phyloP scores from a whole-genome alignment of 2,888 invertebrate genomes.

The Malachius bipustulatus region DNA sequence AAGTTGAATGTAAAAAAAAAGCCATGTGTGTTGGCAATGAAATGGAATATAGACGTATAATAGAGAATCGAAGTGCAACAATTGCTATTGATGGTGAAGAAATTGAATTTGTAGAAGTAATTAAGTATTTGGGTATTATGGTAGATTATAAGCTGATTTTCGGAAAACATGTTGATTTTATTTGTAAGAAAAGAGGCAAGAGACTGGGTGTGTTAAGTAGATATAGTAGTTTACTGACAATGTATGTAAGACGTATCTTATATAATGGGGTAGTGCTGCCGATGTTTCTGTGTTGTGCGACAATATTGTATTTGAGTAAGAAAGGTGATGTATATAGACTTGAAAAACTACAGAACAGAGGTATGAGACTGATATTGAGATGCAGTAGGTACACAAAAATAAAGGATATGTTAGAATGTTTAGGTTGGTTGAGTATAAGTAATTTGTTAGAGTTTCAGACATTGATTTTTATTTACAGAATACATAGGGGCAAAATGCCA shows the following conservation, averaged over 20 bases:
- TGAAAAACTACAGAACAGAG: not conserved
- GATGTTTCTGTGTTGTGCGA: not conserved
- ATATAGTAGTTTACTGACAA: not conserved
- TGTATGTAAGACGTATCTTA: not conserved
- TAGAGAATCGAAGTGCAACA: too few species aligned
- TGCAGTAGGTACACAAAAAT: slow-evolving; percentile 1
- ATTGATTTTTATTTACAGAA: not conserved
- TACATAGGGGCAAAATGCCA: too few species aligned
- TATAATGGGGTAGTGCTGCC: not conserved
- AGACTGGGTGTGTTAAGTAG: not conserved
- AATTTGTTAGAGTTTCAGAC: not conserved
- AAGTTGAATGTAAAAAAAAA: too few species aligned
- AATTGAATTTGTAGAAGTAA: not conserved
- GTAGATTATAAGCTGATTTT: not conserved
- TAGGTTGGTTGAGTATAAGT: not conserved
- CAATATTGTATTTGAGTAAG: not conserved
- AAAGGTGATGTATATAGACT: not conserved
- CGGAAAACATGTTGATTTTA: not conserved
- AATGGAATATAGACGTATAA: too few species aligned
- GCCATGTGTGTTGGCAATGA: too few species aligned
- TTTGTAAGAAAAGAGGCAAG: not conserved
- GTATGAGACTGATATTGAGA: not conserved
- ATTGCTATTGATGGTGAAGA: too few species aligned
- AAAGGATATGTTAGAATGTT: slow-evolving; percentile 1
- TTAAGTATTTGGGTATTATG: not conserved